Evolutionary conservation across 2,797 vertebrate genomes (phyloP).

Genomic region (Gymnoscopelus microlampas): DNA sequence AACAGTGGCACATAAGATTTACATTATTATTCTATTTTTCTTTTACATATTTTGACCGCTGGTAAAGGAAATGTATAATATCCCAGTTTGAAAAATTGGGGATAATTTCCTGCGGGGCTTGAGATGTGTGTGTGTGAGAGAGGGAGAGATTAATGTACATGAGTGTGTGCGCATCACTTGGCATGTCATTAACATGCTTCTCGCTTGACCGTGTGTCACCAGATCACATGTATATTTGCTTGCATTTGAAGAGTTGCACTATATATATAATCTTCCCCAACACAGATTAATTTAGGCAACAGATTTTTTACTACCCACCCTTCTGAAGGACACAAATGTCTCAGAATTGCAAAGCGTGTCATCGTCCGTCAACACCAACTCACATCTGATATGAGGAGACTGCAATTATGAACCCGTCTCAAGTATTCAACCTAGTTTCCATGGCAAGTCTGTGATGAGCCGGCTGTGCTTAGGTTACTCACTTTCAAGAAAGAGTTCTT

Average conservation of each 20-base stretch:
- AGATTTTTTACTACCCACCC: constrained; percentile 16
- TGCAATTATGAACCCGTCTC: too few species aligned
- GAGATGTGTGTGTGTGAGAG: constrained; percentile 31
- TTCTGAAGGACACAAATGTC: constrained; percentile 23
- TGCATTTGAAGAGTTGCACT: constrained; percentile 60
- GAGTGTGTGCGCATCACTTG: constrained; percentile 31
- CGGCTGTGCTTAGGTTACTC: neutral
- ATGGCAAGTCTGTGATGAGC: constrained; percentile 2
- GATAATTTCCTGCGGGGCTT: constrained; percentile 32
- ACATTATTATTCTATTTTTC: constrained; percentile 51
- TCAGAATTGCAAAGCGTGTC: neutral
- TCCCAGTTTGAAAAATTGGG: constrained; percentile 30
- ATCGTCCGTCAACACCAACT: constrained; percentile 48
- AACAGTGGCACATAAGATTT: constrained; percentile 50
- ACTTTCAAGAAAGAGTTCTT: constrained; percentile 4
- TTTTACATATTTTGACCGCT: constrained; percentile 55
- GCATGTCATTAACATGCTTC: constrained; percentile 39
- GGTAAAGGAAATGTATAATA: constrained; percentile 35
- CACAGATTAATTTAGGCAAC: neutral
- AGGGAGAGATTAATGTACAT: constrained; percentile 7
- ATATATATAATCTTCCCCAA: constrained; percentile 27
- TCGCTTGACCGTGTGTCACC: constrained; percentile 23
- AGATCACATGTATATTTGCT: constrained; percentile 20
- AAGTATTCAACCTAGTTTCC: too few species aligned
- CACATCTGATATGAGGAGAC: neutral